phyloP scores from a whole-genome alignment of 2,888 invertebrate species.

The Drymonia ruficornis region DNA sequence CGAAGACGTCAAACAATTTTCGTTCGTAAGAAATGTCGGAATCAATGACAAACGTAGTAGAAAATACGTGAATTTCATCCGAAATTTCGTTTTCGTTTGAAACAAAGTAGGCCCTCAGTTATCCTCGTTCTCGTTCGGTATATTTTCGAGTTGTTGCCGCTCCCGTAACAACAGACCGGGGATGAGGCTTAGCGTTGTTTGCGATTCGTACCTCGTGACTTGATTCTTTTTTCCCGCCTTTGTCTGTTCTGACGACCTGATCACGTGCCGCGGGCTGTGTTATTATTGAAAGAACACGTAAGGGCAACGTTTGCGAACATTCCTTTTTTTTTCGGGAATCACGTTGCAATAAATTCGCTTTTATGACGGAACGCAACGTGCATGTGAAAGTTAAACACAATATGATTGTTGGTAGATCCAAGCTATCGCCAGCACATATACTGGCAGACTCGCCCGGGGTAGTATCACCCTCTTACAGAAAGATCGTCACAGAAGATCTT shows the following conservation, averaged over 20 bases:
- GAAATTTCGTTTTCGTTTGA: too few relatives aligned
- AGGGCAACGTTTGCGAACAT: background rate
- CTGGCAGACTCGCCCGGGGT: too few relatives aligned
- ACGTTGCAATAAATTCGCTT: conserved; percentile 1
- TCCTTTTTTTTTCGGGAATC: background rate
- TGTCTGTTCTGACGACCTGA: background rate
- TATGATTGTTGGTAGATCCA: too few relatives aligned
- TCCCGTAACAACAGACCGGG: background rate
- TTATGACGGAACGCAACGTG: background rate
- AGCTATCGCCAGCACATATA: too few relatives aligned
- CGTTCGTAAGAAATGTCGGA: too few relatives aligned
- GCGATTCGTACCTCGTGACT: conserved; percentile 2
- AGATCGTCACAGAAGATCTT: too few relatives aligned
- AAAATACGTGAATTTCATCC: too few relatives aligned
- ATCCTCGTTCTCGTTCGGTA: background rate
- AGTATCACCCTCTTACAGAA: too few relatives aligned
- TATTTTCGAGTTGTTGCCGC: background rate
- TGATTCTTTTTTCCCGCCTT: conserved; percentile 2
- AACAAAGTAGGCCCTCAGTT: background rate
- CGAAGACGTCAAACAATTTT: too few relatives aligned
- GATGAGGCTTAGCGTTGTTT: background rate
- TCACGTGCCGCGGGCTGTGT: conserved; percentile 1
- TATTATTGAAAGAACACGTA: conserved; percentile 2
- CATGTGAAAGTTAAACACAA: too few relatives aligned
- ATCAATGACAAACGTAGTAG: too few relatives aligned